A percentile compares a stretch with the other conserved stretches of the same genome.
Evolutionary conservation across 2,797 vertebrate genomes (phyloP).

Genomic region (Eulemur coronatus): DNA sequence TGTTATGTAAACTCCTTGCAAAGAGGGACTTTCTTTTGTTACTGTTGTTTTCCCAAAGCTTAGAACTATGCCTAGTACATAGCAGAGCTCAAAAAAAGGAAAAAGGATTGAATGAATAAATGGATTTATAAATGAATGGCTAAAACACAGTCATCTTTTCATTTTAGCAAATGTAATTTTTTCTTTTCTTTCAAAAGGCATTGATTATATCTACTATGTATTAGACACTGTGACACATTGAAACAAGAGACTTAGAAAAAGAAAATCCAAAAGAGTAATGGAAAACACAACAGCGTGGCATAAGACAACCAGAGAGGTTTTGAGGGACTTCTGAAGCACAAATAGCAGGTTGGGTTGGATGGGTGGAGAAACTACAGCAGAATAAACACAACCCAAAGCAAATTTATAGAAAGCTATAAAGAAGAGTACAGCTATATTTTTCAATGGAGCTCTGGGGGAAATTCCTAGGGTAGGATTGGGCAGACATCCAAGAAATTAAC

Average conservation of each 20-base stretch:
- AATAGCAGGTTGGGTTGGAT: not conserved
- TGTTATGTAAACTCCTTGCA: not conserved
- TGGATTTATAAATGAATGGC: not conserved
- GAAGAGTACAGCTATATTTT: not conserved
- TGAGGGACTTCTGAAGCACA: not conserved
- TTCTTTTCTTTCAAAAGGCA: slow-evolving; percentile 14
- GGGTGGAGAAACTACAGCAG: not conserved
- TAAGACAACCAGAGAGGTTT: not conserved
- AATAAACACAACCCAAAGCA: not conserved
- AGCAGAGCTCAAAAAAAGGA: not conserved
- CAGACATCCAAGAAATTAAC: not conserved
- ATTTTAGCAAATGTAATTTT: not conserved
- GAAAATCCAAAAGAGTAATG: not conserved
- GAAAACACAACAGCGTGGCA: not conserved
- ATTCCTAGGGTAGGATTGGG: not conserved
- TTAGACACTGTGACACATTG: not conserved
- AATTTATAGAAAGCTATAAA: not conserved
- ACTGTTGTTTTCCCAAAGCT: not conserved
- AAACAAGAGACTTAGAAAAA: not conserved
- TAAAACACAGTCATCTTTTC: not conserved
- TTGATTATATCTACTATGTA: not conserved
- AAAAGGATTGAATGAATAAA: not conserved
- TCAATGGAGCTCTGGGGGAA: not conserved
- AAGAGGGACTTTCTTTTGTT: not conserved
- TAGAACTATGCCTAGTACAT: not conserved